Evolutionary conservation across 2,113 vertebrate genomes (phyloP), one percentile per base, ranked within the genome.

Genomic region (Sinocyclocheilus maitianheensis): DNA sequence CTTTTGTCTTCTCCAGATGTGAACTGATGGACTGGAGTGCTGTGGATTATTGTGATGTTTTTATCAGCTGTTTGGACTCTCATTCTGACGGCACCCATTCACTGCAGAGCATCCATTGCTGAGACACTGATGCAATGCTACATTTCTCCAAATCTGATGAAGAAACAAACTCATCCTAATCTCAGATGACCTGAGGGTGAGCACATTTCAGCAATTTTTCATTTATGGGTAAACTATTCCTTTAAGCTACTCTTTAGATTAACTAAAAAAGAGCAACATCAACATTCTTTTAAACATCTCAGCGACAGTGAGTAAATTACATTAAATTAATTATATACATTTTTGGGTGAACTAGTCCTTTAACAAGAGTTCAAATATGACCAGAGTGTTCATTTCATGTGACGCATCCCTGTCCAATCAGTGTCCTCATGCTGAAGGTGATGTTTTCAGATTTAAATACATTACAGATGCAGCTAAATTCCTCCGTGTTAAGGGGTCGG

Each of bases 401-500:
- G 43, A 53, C 5, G 3, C 5, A 8, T 24, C 14, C 16, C 24
- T 37, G 80, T 51, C 26, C 46, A 82, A 34, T 30, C 62, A 51
- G 24, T 48, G n/a, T 51, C 80, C n/a, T 26, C 37, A 4, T 48
- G 43, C 79, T 81, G 13, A 18, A 65, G 12, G 40, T 13, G 1
- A 11, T 46, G 40, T 48, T 48, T 69, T 82, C 63, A 34, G 14
- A 34, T 10, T 22, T 6, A 67, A 48, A 82, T 34, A n/a, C 63
- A 22, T 62, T 46, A 46, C 58, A 81, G 22, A 71, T 71, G 46
- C 81, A 71, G 62, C 63, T 22, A 7, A 37, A 81, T 48, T 81
- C 79, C 14, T 81, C n/a, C 0, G n/a, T 5, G 48, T 81, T n/a
- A 60, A 60, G n/a, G 30, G 3, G 55, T 37, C 24, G 30, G 43